Conservation (phyloP, 1,140 invertebrate genomes). For the Cydia strobilella region DNA sequence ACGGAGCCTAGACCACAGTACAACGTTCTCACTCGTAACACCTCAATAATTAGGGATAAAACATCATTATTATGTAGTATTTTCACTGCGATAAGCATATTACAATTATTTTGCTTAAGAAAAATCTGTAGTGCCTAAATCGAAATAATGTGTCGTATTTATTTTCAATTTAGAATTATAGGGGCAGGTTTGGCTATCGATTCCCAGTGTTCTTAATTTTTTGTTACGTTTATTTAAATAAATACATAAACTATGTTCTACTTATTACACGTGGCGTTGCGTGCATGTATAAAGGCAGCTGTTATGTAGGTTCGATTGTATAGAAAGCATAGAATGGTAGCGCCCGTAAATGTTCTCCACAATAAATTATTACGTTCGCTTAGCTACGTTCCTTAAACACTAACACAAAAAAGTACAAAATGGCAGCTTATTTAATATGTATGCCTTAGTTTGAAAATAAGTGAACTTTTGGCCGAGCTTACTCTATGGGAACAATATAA, state of each 20-base stretch:
- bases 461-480: constrained; percentile 68
- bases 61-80: background rate
- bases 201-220: constrained; percentile 34
- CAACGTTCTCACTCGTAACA: constrained; percentile 13
- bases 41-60: constrained; percentile 30
- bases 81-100: constrained; percentile 16
- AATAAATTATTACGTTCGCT: constrained; percentile 40
- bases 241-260: background rate
- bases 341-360: constrained; percentile 48
- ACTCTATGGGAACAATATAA: constrained; percentile 76
- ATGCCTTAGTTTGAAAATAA: constrained; percentile 42
- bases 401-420: constrained; percentile 51
- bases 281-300: constrained; percentile 66
- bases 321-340: constrained; percentile 51
- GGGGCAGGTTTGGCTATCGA: constrained; percentile 54
- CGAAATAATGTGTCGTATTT: constrained; percentile 48
- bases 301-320: constrained; percentile 56
- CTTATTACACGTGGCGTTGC: constrained; percentile 45
- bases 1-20: constrained; percentile 29
- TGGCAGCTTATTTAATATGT: constrained; percentile 62
- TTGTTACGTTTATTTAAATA: constrained; percentile 6
- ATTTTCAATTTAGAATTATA: constrained; percentile 47
- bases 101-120: constrained; percentile 27
- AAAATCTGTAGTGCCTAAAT: constrained; percentile 17
- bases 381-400: constrained; percentile 38